Evolutionary conservation across 2,797 vertebrate genomes (phyloP), one percentile per base, ranked within the genome.

Genomic region (Cygnus olor): DNA sequence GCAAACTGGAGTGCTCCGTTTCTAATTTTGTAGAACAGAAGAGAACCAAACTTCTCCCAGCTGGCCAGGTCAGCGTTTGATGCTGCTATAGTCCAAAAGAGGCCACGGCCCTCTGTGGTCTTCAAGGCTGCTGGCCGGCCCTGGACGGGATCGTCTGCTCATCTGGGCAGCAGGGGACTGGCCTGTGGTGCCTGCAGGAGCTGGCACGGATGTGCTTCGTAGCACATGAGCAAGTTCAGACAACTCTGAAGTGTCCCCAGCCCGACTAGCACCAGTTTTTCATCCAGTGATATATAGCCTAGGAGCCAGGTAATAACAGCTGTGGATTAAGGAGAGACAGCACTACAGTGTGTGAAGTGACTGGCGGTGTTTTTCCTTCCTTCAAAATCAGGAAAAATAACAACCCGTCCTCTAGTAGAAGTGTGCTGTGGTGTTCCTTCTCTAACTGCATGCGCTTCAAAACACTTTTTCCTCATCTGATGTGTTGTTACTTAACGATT

Each of bases 401-500:
- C 56, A 85, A 0, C 24, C 32, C 9, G 0, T 57, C 60, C 56
- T 84, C 38, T 70, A 38, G n/a, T 19, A 47, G 70, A 86, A 88
- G 36, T 56, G 15, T 73, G 65, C 47, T 77, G 14, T 82, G 36
- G 45, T 89, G 34, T 71, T 93, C 45, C 27, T 88, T 36, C 40
- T 80, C 86, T 68, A 87, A 66, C 83, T 91, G 40, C 32, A 25
- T 38, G 32, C n/a, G 65, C 36, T 90, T 93, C 27, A 86, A 82
- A 95, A 70, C 51, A 49, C 63, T 88, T 25, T 88, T 79, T 25
- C 64, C 32, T 90, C 40, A 63, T 65, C 68, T 80, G 6, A 42
- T 77, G 63, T 86, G 74, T 49, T 91, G 64, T 90, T 93, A 45
- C 25, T 89, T 93, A 91, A 86, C 5, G 14, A 32, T 76, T 90